phyloP scores from a whole-genome alignment of 2,888 invertebrate genomes.

The Aporophyla lueneburgensis region DNA sequence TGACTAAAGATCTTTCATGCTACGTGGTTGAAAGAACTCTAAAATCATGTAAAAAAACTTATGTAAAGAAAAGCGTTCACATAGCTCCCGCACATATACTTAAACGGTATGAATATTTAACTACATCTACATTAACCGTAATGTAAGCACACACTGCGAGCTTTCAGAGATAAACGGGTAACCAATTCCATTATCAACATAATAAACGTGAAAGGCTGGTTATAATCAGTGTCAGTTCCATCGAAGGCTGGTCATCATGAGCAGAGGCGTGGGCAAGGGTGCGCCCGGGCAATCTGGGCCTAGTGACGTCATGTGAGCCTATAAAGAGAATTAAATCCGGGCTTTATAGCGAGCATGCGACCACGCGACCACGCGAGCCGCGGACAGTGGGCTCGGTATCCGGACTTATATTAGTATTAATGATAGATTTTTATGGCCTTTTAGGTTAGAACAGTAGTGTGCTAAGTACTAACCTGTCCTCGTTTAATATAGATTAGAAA shows the following conservation, averaged over 20 bases:
- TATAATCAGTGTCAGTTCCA: constrained; percentile 45
- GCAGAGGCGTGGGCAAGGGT: constrained; percentile 58
- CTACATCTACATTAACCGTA: constrained; percentile 13
- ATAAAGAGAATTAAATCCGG: constrained; percentile 65
- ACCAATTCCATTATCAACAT: constrained; percentile 47
- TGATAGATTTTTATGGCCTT: constrained; percentile 30
- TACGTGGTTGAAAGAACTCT: background rate
- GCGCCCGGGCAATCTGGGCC: constrained; percentile 59
- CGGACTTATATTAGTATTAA: constrained; percentile 60
- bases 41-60: background rate
- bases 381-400: constrained; percentile 51
- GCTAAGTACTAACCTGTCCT: background rate
- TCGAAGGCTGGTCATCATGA: constrained; percentile 43
- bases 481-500: background rate
- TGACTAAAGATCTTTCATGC: too few relatives aligned
- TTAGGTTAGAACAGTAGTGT: constrained; percentile 25
- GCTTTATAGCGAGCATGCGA: constrained; percentile 62
- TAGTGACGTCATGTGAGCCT: constrained; percentile 70
- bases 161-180: constrained; percentile 27
- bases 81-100: background rate
- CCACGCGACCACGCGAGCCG: constrained; percentile 46
- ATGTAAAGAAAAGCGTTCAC: constrained; percentile 1
- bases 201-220: constrained; percentile 49
- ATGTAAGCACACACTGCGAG: constrained; percentile 9
- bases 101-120: constrained; percentile 37